phyloP scores from a whole-genome alignment of 2,888 invertebrate species.

The Oxytorus armatus region DNA sequence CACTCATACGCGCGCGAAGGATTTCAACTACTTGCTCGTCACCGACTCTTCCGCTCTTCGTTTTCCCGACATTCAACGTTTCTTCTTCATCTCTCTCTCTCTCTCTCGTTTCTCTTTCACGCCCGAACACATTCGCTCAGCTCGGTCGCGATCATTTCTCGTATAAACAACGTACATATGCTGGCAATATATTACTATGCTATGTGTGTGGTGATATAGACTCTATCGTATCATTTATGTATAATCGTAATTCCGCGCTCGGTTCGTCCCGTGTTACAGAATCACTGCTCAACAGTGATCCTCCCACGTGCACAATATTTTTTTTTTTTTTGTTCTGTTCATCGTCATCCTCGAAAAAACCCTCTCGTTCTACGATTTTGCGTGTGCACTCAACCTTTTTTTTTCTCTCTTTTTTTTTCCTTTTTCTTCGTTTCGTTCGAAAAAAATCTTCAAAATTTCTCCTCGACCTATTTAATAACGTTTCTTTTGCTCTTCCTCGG shows the following conservation, averaged over 20 bases:
- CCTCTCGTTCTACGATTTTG: constrained; percentile 15
- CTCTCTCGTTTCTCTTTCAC: constrained; percentile 45
- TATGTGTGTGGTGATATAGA: constrained; percentile 83
- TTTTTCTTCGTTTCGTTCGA: constrained; percentile 8
- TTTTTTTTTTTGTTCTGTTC: not conserved
- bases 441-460: constrained; percentile 14
- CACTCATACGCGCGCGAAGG: no score
- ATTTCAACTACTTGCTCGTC: no score
- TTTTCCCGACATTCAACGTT: no score
- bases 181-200: constrained; percentile 84
- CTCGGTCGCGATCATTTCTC: constrained; percentile 66
- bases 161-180: constrained; percentile 83
- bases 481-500: constrained; percentile 37
- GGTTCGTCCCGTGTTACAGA: no score
- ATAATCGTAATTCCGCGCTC: constrained; percentile 79
- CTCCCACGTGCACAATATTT: constrained; percentile 42
- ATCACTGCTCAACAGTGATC: constrained; percentile 82
- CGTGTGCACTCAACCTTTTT: constrained; percentile 29
- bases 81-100: not conserved
- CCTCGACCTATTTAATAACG: constrained; percentile 36
- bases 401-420: constrained; percentile 58
- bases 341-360: not conserved
- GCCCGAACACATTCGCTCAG: constrained; percentile 6
- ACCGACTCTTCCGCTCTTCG: no score
- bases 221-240: constrained; percentile 83